phyloP scores from a whole-genome alignment of 2,113 vertebrate genomes.

The Percina caprodes region DNA sequence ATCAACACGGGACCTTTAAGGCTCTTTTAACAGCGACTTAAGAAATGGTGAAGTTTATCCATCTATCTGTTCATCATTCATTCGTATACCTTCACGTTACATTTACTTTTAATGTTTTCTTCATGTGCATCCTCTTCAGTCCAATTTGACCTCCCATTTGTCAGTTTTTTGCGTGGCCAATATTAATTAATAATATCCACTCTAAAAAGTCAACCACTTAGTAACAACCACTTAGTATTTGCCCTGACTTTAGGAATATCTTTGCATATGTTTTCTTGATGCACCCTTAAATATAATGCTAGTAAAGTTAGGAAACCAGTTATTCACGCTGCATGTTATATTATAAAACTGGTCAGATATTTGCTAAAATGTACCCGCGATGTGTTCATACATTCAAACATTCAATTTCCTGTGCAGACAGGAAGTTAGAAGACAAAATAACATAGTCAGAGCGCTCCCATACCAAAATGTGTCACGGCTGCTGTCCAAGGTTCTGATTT shows the following conservation, averaged over 20 bases:
- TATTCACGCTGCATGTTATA: not conserved
- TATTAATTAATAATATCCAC: no score
- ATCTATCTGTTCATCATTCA: no score
- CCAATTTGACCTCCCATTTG: no score
- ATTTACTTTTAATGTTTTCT: no score
- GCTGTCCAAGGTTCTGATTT: conserved; percentile 58
- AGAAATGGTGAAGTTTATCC: no score
- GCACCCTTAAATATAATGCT: not conserved
- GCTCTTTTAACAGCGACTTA: no score
- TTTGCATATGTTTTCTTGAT: not conserved
- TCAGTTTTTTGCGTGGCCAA: no score
- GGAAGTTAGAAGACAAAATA: not conserved
- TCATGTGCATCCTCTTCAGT: no score
- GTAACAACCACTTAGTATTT: no score
- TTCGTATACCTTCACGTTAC: no score
- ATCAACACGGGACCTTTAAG: no score
- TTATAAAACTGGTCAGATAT: not conserved
- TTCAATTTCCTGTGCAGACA: not conserved
- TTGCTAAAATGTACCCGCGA: not conserved
- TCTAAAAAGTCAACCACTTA: not conserved
- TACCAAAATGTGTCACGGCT: not conserved
- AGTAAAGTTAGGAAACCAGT: not conserved
- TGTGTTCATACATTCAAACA: no score
- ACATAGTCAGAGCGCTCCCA: not conserved
- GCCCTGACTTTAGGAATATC: not conserved